A percentile compares a stretch with the other conserved stretches of the same genome.
Conservation (phyloP, 2,113 vertebrate species). For the Merops nubicus region DNA sequence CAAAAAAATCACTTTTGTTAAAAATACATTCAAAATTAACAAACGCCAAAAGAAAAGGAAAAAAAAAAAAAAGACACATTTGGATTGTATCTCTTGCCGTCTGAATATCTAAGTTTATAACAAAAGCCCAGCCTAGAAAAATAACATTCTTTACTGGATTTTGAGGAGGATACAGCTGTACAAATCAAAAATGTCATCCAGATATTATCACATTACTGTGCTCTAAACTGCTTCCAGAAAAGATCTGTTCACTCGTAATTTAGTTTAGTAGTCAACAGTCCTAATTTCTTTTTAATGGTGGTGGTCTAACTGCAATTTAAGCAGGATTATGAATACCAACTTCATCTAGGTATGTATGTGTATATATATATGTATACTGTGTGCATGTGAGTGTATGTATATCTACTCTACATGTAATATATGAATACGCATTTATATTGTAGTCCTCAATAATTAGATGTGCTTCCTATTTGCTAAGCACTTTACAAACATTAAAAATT, state of each 20-base stretch:
- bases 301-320: conserved; percentile 67
- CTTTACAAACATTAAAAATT: conserved; percentile 38
- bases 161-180: conserved; percentile 81
- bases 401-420: conserved; percentile 30
- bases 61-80: conserved; percentile 61
- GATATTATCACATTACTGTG: conserved; percentile 78
- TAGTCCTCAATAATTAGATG: neutral
- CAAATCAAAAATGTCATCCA: conserved; percentile 76
- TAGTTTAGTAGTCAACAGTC: conserved; percentile 73
- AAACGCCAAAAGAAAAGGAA: conserved; percentile 71
- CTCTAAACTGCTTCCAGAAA: conserved; percentile 68
- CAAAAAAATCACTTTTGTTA: conserved; percentile 84
- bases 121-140: conserved; percentile 86
- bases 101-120: conserved; percentile 82
- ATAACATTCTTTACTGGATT: conserved; percentile 84
- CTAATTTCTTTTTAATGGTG: conserved; percentile 56
- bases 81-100: conserved; percentile 81
- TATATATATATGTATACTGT: conserved; percentile 41
- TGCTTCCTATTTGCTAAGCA: conserved; percentile 51
- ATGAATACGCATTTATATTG: conserved; percentile 8
- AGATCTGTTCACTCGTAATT: conserved; percentile 61
- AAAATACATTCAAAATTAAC: conserved; percentile 88
- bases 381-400: conserved; percentile 26
- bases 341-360: neutral
- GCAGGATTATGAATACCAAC: conserved; percentile 45